Evolutionary conservation across 2,888 invertebrate species (phyloP).

Genomic region (Gymnosoma rotundatum): DNA sequence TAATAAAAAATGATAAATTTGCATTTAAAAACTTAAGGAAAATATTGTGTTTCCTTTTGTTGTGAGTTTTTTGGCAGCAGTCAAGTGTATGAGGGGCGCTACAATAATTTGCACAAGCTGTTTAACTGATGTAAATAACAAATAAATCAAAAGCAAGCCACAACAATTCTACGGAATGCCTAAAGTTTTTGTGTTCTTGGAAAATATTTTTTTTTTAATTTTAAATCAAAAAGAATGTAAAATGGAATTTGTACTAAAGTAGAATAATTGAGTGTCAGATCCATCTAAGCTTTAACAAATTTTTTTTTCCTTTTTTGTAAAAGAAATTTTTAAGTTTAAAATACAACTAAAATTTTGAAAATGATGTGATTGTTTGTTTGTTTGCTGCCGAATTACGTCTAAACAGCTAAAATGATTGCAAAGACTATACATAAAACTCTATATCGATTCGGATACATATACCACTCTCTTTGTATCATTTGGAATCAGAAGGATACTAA

Average conservation of each 20-base stretch:
- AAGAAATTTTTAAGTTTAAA: neutral
- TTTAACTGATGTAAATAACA: conserved; percentile 15
- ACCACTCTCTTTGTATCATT: too few species aligned
- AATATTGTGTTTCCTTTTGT: neutral
- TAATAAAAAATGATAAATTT: conserved; percentile 23
- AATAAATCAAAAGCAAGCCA: conserved; percentile 36
- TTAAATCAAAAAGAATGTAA: neutral
- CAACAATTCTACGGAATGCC: neutral
- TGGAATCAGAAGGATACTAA: too few species aligned
- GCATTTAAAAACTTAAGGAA: conserved; percentile 23
- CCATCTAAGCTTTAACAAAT: neutral
- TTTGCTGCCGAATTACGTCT: too few species aligned
- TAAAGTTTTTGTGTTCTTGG: neutral
- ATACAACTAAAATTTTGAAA: neutral
- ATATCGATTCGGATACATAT: too few species aligned
- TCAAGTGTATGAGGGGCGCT: neutral
- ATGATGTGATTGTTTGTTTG: neutral
- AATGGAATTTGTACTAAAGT: neutral
- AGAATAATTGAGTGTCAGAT: neutral
- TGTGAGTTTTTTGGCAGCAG: neutral
- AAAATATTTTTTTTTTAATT: too few species aligned
- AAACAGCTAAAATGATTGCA: too few species aligned
- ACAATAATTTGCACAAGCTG: neutral
- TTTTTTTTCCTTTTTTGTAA: too few species aligned
- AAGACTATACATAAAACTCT: too few species aligned